These are phyloP conservation scores for Notodromas monacha DNA, from an alignment of 2,888 invertebrate species.

Conservation along the genomic window DNA sequence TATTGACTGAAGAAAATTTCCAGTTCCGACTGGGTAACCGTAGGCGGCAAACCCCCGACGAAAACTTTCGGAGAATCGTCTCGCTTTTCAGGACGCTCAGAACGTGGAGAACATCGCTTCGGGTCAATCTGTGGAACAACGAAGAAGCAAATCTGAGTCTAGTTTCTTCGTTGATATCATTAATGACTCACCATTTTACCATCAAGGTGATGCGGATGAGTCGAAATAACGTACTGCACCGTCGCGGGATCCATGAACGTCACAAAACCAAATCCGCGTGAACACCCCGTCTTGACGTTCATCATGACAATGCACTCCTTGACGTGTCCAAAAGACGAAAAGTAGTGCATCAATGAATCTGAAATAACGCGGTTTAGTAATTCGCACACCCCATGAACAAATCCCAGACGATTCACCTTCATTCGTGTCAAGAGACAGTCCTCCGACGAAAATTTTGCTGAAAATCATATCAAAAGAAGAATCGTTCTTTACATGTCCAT, in stretches of 20 bases:
- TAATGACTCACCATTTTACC: slow-evolving; percentile 26
- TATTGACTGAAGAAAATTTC: slow-evolving; percentile 67
- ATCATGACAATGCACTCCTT: slow-evolving; percentile 96
- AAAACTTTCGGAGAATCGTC: slow-evolving; percentile 74
- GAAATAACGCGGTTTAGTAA: too few relatives aligned
- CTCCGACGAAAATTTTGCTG: slow-evolving; percentile 75
- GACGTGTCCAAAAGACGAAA: slow-evolving; percentile 75
- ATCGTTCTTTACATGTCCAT: too few relatives aligned
- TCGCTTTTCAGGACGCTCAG: slow-evolving; percentile 59
- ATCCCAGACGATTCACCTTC: too few relatives aligned
- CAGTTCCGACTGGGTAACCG: slow-evolving; percentile 73
- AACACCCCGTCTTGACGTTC: slow-evolving; percentile 78
- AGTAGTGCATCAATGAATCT: too few relatives aligned
- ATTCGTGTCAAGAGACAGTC: slow-evolving; percentile 72
- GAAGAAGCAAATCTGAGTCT: slow-evolving; percentile 6
- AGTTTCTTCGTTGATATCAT: slow-evolving; percentile 6
- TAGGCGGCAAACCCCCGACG: slow-evolving; percentile 78
- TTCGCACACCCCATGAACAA: too few relatives aligned
- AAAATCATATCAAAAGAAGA: too few relatives aligned
- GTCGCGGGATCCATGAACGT: slow-evolving; percentile 74
- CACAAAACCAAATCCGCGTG: slow-evolving; percentile 83
- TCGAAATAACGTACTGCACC: slow-evolving; percentile 60
- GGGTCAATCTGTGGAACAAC: slow-evolving; percentile 84
- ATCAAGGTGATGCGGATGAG: slow-evolving; percentile 70
- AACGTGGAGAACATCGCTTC: slow-evolving; percentile 78